Evolutionary conservation across 2,113 vertebrate species (phyloP).

Genomic region (Protobothrops flavoviridis): DNA sequence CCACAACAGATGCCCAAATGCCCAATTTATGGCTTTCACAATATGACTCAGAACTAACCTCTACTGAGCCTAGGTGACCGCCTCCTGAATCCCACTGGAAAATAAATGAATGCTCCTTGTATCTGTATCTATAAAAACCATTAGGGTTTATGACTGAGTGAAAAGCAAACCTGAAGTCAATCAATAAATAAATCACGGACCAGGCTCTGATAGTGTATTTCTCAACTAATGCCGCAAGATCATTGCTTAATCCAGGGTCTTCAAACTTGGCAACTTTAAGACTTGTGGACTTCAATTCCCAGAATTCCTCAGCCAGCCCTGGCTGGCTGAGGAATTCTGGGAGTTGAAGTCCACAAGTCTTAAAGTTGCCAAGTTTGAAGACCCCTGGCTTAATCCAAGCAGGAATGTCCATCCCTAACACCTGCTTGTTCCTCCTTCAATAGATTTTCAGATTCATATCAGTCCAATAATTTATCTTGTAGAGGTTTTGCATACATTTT

Average conservation of each 20-base stretch:
- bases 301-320: too few species aligned
- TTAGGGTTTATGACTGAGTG: neutral
- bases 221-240: neutral
- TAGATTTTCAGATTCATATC: neutral
- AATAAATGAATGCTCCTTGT: neutral
- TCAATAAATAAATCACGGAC: neutral
- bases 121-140: neutral
- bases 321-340: too few species aligned
- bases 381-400: neutral
- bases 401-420: neutral
- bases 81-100: neutral
- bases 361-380: too few species aligned
- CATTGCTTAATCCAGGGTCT: neutral
- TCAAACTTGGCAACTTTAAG: too few species aligned
- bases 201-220: neutral
- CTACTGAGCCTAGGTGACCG: too few species aligned
- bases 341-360: too few species aligned
- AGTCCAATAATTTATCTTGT: neutral
- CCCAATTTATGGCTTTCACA: neutral
- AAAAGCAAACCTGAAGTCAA: neutral
- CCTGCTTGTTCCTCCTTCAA: neutral
- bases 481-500: neutral
- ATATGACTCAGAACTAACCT: neutral
- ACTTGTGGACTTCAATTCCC: too few species aligned
- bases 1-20: neutral